Percentiles rank a stretch among this genome's conserved stretches.
Evolutionary conservation across 2,888 invertebrate genomes (phyloP).

Genomic region (Furcula furcula): DNA sequence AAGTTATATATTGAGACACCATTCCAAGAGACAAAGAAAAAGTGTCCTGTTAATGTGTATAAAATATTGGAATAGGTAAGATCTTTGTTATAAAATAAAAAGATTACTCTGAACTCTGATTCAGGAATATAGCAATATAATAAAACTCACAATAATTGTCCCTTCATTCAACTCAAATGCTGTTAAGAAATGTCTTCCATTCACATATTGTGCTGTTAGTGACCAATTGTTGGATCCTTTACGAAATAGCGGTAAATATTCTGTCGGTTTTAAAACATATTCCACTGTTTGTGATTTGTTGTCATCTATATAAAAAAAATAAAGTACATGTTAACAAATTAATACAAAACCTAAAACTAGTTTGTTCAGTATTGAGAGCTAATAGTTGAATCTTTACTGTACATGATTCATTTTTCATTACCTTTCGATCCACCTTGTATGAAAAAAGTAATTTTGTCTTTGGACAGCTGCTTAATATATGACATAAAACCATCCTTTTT

Average conservation of each 20-base stretch:
- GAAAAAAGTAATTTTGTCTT: constrained; percentile 74
- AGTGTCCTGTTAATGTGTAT: too few species aligned
- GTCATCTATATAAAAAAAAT: constrained; percentile 46
- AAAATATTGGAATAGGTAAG: too few species aligned
- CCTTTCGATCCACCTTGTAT: constrained; percentile 73
- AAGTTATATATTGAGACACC: too few species aligned
- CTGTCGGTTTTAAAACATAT: constrained; percentile 65
- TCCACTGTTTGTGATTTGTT: constrained; percentile 64
- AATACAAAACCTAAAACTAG: too few species aligned
- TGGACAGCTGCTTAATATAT: constrained; percentile 72
- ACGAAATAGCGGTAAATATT: constrained; percentile 64
- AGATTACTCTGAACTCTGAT: too few species aligned
- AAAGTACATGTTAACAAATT: too few species aligned
- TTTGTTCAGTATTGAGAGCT: too few species aligned
- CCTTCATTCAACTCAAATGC: constrained; percentile 75
- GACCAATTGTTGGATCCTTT: constrained; percentile 74
- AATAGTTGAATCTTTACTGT: too few species aligned
- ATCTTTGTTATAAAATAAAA: too few species aligned
- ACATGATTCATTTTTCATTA: constrained; percentile 16
- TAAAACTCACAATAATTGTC: constrained; percentile 67
- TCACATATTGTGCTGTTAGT: constrained; percentile 73
- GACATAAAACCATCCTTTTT: constrained; percentile 75
- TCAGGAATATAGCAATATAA: too few species aligned
- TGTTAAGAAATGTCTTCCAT: constrained; percentile 74
- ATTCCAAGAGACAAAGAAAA: too few species aligned